phyloP scores from a whole-genome alignment of 2,888 invertebrate genomes.

The Gastracanthus pulcherrimus region DNA sequence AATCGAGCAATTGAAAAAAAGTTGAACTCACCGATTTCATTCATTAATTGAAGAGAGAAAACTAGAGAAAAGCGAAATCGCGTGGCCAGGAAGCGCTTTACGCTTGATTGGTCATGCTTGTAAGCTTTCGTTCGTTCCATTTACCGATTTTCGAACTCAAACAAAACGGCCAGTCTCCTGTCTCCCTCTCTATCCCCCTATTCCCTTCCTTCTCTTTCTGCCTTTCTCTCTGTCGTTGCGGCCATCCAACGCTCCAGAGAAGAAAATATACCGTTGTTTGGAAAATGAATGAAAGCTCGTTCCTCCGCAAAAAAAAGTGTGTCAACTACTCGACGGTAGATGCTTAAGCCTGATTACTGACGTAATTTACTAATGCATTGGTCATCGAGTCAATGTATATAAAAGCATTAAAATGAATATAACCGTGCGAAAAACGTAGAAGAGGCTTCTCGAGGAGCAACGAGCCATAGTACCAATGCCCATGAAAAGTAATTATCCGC shows the following conservation, averaged over 20 bases:
- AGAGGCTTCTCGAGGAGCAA: too few relatives aligned
- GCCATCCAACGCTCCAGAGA: not conserved
- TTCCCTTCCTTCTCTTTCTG: not conserved
- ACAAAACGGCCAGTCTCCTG: slow-evolving; percentile 27
- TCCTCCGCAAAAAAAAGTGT: too few relatives aligned
- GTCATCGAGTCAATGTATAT: too few relatives aligned
- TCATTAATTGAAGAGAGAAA: slow-evolving; percentile 47
- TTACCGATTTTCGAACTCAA: slow-evolving; percentile 50
- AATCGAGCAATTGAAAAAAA: slow-evolving; percentile 35
- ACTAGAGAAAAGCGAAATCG: slow-evolving; percentile 20
- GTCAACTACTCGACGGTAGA: too few relatives aligned
- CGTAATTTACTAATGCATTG: too few relatives aligned
- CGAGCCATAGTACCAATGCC: too few relatives aligned
- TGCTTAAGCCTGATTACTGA: too few relatives aligned
- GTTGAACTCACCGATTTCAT: slow-evolving; percentile 23
- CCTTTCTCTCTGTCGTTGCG: not conserved
- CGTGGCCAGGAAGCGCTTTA: slow-evolving; percentile 10
- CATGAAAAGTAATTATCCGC: too few relatives aligned
- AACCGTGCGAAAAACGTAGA: too few relatives aligned
- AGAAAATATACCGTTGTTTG: slow-evolving; percentile 12
- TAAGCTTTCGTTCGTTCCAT: slow-evolving; percentile 45
- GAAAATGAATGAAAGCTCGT: not conserved
- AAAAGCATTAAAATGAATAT: too few relatives aligned
- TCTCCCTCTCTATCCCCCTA: too few relatives aligned
- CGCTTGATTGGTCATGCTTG: slow-evolving; percentile 37